phyloP scores from a whole-genome alignment of 2,113 vertebrate species.

The Pseudolaguvia tuberculata region DNA sequence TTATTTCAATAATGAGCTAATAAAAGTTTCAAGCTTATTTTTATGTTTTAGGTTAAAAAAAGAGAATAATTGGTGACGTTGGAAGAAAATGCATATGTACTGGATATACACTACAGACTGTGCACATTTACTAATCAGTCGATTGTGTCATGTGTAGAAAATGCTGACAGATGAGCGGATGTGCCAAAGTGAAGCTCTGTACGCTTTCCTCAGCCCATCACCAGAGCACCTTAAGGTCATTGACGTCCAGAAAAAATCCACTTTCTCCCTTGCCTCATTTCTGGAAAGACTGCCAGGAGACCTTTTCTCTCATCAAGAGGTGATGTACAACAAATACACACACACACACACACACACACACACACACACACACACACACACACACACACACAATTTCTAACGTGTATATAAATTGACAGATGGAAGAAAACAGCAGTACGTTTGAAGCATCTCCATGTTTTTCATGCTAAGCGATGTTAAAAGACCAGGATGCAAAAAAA shows the following conservation, averaged over 20 bases:
- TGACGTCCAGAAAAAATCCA: constrained; percentile 88
- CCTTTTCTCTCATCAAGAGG: constrained; percentile 96
- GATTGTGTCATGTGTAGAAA: constrained; percentile 66
- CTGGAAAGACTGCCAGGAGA: constrained; percentile 92
- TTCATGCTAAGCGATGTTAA: background rate
- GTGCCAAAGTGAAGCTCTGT: constrained; percentile 96
- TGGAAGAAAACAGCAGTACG: background rate
- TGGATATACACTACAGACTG: too few species aligned
- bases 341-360: constrained; percentile 43
- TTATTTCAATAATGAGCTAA: too few species aligned
- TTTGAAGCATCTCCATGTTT: background rate
- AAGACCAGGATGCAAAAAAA: background rate
- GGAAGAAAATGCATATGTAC: background rate
- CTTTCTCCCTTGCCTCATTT: constrained; percentile 92
- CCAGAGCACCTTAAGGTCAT: constrained; percentile 93
- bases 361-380: constrained; percentile 42
- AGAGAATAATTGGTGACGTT: background rate
- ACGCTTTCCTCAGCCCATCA: constrained; percentile 94
- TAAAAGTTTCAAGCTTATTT: background rate
- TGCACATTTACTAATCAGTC: background rate
- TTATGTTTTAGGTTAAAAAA: too few species aligned
- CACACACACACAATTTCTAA: background rate
- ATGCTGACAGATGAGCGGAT: constrained; percentile 89
- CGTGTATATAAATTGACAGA: background rate
- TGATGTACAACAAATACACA: constrained; percentile 36